Evolutionary conservation across 2,113 vertebrate species (phyloP).

Genomic region (Rhinolophus sinicus): DNA sequence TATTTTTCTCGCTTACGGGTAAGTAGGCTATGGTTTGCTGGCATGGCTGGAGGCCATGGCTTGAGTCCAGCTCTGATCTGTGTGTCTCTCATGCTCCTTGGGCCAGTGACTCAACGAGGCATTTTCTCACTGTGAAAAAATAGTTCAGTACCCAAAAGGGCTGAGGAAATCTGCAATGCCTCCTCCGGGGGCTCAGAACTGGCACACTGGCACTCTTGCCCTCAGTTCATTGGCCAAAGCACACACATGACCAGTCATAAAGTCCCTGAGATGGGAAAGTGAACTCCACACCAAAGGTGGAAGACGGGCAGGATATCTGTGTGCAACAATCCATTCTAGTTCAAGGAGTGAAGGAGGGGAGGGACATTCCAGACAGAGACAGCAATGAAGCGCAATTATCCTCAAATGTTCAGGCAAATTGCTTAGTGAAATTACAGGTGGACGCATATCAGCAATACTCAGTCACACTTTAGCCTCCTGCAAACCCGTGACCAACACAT

Average conservation of each 20-base stretch:
- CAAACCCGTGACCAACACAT: too few relatives aligned
- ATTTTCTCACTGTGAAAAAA: not conserved
- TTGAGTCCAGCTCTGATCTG: not conserved
- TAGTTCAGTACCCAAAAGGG: too few relatives aligned
- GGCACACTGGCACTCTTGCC: too few relatives aligned
- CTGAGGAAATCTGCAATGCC: not conserved
- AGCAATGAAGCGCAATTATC: not conserved
- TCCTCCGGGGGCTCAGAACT: too few relatives aligned
- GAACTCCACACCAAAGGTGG: not conserved
- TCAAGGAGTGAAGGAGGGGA: not conserved
- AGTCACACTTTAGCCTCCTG: not conserved
- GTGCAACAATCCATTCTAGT: not conserved
- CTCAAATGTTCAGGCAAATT: not conserved
- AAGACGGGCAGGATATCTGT: not conserved
- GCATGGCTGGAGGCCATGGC: not conserved
- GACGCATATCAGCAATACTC: not conserved
- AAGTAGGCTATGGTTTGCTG: too few relatives aligned
- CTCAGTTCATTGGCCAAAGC: too few relatives aligned
- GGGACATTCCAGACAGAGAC: not conserved
- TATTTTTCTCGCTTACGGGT: not conserved
- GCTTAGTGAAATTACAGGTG: fast-evolving
- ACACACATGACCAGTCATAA: not conserved
- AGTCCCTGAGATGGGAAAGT: not conserved
- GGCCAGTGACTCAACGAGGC: not conserved
- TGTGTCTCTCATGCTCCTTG: not conserved